A percentile compares a stretch with the other conserved stretches of the same genome.
These are phyloP conservation scores for Antitype chi DNA, from an alignment of 2,888 invertebrate species.

Conservation along the genomic window DNA sequence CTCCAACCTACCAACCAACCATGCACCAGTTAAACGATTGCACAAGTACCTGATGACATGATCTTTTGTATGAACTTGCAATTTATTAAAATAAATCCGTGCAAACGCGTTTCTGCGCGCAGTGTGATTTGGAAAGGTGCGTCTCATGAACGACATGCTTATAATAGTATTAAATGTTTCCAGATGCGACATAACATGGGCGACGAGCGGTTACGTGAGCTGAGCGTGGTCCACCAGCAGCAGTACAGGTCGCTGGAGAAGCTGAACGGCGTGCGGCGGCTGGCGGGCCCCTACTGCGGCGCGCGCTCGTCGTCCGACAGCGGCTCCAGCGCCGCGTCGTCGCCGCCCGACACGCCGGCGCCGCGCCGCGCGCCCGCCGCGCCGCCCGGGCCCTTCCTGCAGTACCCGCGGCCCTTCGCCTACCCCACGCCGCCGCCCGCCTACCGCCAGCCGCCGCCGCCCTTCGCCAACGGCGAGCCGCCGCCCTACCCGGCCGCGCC, in stretches of 20 bases:
- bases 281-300: slow-evolving; percentile 79
- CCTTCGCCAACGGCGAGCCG: slow-evolving; percentile 87
- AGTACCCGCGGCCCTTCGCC: slow-evolving; percentile 83
- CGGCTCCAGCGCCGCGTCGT: slow-evolving; percentile 85
- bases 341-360: slow-evolving; percentile 85
- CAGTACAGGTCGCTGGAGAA: slow-evolving; percentile 91
- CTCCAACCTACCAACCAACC: background rate
- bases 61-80: background rate
- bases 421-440: slow-evolving; percentile 85
- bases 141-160: background rate
- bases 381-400: slow-evolving; percentile 79
- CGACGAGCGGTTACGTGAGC: slow-evolving; percentile 92
- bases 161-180: slow-evolving; percentile 49
- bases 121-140: background rate
- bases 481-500: slow-evolving; percentile 85
- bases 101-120: background rate
- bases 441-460: slow-evolving; percentile 85
- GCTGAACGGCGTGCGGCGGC: slow-evolving; percentile 90
- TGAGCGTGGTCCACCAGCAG: slow-evolving; percentile 86
- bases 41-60: background rate
- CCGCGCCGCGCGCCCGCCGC: slow-evolving; percentile 74
- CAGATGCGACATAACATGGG: slow-evolving; percentile 92
- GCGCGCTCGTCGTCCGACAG: slow-evolving; percentile 84
- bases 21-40: background rate
- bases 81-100: slow-evolving; percentile 2